A percentile compares a stretch with the other conserved stretches of the same genome.
phyloP scores from a whole-genome alignment of 2,797 vertebrate species.

The Eulemur rubriventer region DNA sequence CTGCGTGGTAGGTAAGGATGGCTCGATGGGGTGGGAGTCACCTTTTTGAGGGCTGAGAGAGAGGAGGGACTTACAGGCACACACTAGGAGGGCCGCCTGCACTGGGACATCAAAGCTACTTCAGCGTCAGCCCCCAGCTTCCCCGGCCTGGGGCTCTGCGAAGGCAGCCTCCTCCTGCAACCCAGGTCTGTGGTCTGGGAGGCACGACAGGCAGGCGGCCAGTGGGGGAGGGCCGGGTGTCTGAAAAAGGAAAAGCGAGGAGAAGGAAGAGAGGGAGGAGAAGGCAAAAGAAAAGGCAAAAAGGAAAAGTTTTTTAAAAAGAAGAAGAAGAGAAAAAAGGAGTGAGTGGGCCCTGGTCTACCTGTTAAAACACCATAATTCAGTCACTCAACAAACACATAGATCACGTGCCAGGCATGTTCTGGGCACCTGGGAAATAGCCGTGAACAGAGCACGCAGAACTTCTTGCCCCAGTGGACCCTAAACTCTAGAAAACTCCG shows the following conservation, averaged over 20 bases:
- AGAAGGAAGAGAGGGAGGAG: neutral
- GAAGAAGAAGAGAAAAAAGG: neutral
- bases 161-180: too few species aligned
- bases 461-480: rapidly evolving
- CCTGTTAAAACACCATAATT: neutral
- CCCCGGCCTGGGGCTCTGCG: neutral
- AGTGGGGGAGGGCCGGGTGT: neutral
- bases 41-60: rapidly evolving
- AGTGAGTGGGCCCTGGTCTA: neutral
- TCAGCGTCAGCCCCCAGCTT: rapidly evolving
- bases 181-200: neutral
- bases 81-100: too few species aligned
- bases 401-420: neutral
- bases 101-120: too few species aligned
- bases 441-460: too few species aligned
- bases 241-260: neutral
- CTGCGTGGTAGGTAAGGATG: neutral
- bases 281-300: neutral
- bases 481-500: neutral
- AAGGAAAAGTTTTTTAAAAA: neutral
- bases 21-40: too few species aligned
- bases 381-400: neutral
- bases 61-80: neutral
- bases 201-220: neutral
- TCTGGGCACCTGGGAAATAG: neutral